Percentiles rank a stretch among this genome's conserved stretches.
These are phyloP conservation scores for Poeciliopsis prolifica DNA, from an alignment of 2,113 vertebrate species.

Conservation along the genomic window DNA sequence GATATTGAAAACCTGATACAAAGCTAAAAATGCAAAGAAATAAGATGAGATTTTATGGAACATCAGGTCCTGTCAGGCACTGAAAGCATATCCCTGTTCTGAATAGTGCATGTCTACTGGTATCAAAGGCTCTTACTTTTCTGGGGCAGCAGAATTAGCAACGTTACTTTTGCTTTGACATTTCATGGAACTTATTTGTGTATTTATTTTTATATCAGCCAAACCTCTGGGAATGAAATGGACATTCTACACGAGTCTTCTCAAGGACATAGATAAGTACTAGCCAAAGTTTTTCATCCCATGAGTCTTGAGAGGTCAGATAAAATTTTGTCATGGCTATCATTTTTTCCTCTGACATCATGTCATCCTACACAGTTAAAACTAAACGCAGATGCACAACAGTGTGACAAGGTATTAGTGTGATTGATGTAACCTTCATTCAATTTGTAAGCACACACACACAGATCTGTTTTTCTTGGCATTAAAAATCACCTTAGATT, in stretches of 20 bases:
- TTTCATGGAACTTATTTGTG: neutral
- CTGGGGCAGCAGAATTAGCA: neutral
- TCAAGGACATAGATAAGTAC: neutral
- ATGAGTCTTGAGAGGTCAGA: neutral
- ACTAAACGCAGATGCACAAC: neutral
- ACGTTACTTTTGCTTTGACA: neutral
- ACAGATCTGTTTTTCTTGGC: neutral
- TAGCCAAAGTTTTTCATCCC: neutral
- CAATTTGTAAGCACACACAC: neutral
- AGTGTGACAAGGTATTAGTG: neutral
- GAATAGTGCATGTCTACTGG: neutral
- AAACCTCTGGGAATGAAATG: neutral
- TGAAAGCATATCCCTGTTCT: neutral
- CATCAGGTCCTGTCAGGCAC: neutral
- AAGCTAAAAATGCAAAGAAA: neutral
- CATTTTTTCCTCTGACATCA: neutral
- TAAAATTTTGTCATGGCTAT: neutral
- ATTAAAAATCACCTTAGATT: neutral
- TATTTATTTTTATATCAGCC: neutral
- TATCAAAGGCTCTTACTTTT: neutral
- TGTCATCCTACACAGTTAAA: neutral
- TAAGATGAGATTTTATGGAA: neutral
- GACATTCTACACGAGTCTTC: no score
- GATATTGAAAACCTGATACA: neutral
- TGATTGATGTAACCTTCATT: neutral